Percentiles rank a stretch among this genome's conserved stretches.
phyloP scores from a whole-genome alignment of 2,113 vertebrate species.

The Gymnocephalus cernua region DNA sequence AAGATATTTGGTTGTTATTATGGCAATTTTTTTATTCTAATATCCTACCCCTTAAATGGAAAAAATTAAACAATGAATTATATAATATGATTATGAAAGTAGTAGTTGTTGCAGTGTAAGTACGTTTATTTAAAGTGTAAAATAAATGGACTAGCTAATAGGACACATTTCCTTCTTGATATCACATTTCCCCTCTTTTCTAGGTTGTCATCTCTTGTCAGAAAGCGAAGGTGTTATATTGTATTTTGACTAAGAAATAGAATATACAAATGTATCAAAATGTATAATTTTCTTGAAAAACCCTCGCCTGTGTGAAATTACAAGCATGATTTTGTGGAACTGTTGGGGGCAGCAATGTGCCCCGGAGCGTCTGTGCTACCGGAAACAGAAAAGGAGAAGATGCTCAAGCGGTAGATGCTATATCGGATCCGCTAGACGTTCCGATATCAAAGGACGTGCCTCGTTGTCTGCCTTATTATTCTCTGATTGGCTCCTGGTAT shows the following conservation, averaged over 20 bases:
- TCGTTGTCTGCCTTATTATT: no score
- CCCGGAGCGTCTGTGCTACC: background rate
- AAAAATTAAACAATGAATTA: no score
- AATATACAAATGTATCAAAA: background rate
- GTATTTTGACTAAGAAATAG: background rate
- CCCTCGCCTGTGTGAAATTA: no score
- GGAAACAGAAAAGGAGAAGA: background rate
- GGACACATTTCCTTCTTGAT: background rate
- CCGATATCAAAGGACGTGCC: no score
- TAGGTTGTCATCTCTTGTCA: background rate
- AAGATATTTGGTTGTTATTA: background rate
- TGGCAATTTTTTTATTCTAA: background rate
- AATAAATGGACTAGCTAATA: background rate
- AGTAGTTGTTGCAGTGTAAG: background rate
- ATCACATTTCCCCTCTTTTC: background rate
- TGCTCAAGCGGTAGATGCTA: background rate
- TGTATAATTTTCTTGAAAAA: background rate
- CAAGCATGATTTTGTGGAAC: background rate
- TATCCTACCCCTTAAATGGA: background rate
- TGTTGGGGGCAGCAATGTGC: slow-evolving; percentile 26
- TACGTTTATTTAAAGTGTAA: background rate
- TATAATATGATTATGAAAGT: background rate
- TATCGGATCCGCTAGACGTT: no score
- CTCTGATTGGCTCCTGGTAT: no score
- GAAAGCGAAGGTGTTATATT: background rate